phyloP scores from a whole-genome alignment of 2,113 vertebrate genomes.

The Peromyscus maniculatus region DNA sequence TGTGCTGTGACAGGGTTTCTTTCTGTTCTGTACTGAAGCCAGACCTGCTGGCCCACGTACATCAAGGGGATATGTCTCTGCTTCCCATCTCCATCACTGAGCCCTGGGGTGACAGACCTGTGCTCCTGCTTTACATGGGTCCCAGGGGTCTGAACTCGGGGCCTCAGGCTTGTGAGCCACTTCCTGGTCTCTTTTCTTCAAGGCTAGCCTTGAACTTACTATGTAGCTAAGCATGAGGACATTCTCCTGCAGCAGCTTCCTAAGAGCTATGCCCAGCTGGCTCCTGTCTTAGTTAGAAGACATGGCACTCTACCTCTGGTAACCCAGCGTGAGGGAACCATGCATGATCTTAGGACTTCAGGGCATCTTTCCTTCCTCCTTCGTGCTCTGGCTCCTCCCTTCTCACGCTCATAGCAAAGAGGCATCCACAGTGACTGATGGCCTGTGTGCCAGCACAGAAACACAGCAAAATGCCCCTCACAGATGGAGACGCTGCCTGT shows the following conservation, averaged over 20 bases:
- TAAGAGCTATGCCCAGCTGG: neutral
- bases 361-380: neutral
- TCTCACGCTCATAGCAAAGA: neutral
- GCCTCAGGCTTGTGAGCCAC: too few species aligned
- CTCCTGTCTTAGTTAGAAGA: neutral
- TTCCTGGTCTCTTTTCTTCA: neutral
- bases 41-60: neutral
- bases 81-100: neutral
- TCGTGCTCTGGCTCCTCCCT: neutral
- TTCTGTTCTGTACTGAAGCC: neutral
- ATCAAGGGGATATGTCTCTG: neutral
- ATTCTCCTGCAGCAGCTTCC: neutral
- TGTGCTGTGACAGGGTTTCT: neutral
- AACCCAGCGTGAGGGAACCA: neutral
- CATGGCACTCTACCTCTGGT: neutral
- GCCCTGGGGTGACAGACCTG: neutral
- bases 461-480: neutral
- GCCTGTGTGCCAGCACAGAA: neutral
- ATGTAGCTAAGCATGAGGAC: neutral
- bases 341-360: neutral
- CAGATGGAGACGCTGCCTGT: neutral
- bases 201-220: neutral
- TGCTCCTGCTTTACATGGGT: neutral
- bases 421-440: fast-evolving
- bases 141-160: neutral